Percentiles rank a stretch among this genome's conserved stretches.
Conservation (phyloP, 2,888 invertebrate genomes). For the Serripes groenlandicus region DNA sequence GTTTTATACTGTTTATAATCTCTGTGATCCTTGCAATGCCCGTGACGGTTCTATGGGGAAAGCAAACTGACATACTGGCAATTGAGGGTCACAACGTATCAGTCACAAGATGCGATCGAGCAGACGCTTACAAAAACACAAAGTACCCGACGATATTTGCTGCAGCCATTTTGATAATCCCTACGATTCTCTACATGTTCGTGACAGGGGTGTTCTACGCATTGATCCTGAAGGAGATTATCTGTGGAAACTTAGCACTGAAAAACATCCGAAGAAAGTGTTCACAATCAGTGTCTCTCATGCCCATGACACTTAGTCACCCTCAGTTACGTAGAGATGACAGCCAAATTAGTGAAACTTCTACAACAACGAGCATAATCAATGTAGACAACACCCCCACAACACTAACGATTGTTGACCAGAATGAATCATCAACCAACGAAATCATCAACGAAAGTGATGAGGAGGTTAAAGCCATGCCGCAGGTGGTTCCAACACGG, state of each 20-base stretch:
- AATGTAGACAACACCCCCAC: background rate
- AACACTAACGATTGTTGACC: background rate
- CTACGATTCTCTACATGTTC: constrained; percentile 29
- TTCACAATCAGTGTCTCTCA: constrained; percentile 4
- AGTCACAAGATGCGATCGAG: constrained; percentile 35
- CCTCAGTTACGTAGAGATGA: constrained; percentile 6
- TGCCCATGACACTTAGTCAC: background rate
- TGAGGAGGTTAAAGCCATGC: constrained; percentile 17
- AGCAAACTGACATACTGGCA: constrained; percentile 26
- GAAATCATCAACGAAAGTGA: constrained; percentile 20
- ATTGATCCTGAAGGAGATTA: constrained; percentile 27
- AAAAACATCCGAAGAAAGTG: constrained; percentile 14
- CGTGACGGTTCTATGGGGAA: constrained; percentile 35
- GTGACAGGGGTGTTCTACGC: constrained; percentile 37
- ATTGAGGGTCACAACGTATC: constrained; percentile 17
- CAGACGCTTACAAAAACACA: constrained; percentile 34
- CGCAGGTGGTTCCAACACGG: background rate
- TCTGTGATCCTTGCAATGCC: constrained; percentile 25
- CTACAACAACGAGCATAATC: background rate
- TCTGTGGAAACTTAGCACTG: constrained; percentile 27
- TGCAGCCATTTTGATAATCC: constrained; percentile 17
- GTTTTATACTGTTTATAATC: constrained; percentile 19
- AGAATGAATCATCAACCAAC: background rate
- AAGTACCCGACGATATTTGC: constrained; percentile 30
- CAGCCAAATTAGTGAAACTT: constrained; percentile 11